These are phyloP conservation scores for Pollicipes pollicipes DNA, from an alignment of 1,140 invertebrate species.

Conservation along the genomic window DNA sequence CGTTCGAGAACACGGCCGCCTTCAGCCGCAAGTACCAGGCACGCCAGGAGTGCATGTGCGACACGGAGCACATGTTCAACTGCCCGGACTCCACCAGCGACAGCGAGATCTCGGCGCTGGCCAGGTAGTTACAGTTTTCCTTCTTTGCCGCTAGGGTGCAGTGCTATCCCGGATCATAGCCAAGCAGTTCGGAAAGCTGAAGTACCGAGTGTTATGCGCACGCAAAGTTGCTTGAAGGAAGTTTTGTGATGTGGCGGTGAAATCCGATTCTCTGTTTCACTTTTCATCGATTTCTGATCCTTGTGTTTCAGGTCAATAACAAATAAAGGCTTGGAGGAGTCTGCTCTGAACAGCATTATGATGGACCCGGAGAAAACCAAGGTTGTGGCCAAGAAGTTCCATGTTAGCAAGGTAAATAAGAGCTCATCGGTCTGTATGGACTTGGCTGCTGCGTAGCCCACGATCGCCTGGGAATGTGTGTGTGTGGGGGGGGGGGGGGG, in stretches of 20 bases:
- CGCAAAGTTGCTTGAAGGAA: no score
- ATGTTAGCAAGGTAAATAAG: constrained; percentile 37
- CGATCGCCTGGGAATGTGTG: no score
- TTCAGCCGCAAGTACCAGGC: constrained; percentile 89
- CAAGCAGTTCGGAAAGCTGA: no score
- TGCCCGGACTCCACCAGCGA: constrained; percentile 40
- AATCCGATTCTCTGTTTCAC: no score
- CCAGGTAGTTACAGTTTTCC: constrained; percentile 21
- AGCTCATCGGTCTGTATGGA: no score
- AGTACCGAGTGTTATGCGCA: no score
- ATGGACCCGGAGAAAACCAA: constrained; percentile 24
- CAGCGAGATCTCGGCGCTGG: constrained; percentile 27
- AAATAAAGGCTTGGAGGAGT: constrained; percentile 22
- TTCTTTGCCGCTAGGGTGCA: no score
- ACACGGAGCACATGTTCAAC: constrained; percentile 95
- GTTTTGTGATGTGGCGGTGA: no score
- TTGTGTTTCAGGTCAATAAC: not conserved
- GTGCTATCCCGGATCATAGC: no score
- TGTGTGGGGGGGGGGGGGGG: no score
- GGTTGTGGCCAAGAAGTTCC: constrained; percentile 61
- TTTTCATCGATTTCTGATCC: not conserved
- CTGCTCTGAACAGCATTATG: constrained; percentile 8
- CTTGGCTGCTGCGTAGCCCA: no score
- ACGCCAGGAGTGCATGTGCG: constrained; percentile 89
- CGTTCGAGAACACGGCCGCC: constrained; percentile 87